Evolutionary conservation across 2,113 vertebrate species (phyloP).

Genomic region (Fukomys damarensis): DNA sequence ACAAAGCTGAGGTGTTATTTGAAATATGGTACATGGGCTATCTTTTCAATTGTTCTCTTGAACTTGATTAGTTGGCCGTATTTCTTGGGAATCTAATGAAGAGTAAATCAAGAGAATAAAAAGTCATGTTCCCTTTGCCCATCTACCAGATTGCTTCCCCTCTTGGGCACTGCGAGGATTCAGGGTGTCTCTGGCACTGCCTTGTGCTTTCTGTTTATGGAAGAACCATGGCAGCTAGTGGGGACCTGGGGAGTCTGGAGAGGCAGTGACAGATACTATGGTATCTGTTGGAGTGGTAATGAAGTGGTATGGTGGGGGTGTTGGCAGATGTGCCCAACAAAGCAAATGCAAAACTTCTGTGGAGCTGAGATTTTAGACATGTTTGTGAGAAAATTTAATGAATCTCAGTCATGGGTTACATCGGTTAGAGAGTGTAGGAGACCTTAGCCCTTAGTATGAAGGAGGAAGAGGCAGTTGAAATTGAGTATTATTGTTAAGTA

Average conservation of each 20-base stretch:
- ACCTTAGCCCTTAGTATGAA: not conserved
- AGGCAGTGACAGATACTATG: not conserved
- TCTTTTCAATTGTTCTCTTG: not conserved
- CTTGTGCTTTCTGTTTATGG: not conserved
- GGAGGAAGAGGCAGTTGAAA: not conserved
- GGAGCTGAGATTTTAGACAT: not conserved
- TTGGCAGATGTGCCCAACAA: not conserved
- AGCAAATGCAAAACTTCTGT: not conserved
- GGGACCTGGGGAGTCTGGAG: not conserved
- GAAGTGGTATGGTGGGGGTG: not conserved
- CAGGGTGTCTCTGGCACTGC: not conserved
- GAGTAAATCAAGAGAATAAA: not conserved
- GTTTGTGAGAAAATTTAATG: not conserved
- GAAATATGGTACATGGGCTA: not conserved
- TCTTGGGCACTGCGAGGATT: not conserved
- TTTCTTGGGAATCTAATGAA: not conserved
- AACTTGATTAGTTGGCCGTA: not conserved
- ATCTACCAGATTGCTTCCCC: not conserved
- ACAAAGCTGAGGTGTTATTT: not conserved
- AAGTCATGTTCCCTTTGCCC: not conserved
- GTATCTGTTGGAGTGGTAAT: not conserved
- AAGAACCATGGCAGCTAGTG: not conserved
- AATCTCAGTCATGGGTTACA: not conserved
- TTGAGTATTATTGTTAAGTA: not conserved
- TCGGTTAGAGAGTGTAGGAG: not conserved